These are phyloP conservation scores for Scrobipalpa atriplicella DNA, from an alignment of 2,888 invertebrate genomes.

Conservation along the genomic window DNA sequence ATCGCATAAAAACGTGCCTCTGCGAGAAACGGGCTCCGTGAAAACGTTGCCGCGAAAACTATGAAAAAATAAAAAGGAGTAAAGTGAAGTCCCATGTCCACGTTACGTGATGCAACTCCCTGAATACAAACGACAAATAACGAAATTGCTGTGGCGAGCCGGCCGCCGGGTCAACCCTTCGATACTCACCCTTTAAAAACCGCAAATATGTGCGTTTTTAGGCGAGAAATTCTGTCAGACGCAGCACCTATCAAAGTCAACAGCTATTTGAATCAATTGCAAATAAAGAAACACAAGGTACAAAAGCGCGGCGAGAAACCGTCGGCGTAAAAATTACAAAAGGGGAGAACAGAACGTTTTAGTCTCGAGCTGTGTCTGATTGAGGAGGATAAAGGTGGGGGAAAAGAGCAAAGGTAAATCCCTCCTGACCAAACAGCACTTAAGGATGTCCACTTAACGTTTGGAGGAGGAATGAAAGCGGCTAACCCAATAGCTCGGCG, in stretches of 20 bases:
- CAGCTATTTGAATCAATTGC: conserved; percentile 33
- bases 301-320: conserved; percentile 8
- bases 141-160: conserved; percentile 50
- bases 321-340: conserved; percentile 53
- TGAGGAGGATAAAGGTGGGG: conserved; percentile 68
- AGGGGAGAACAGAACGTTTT: conserved; percentile 51
- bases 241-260: conserved; percentile 33
- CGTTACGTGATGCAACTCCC: conserved; percentile 50
- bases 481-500: conserved; percentile 49
- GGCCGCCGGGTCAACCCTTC: conserved; percentile 45
- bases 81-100: conserved; percentile 61
- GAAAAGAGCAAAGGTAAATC: conserved; percentile 80
- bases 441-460: conserved; percentile 76
- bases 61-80: conserved; percentile 47
- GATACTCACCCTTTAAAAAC: conserved; percentile 32
- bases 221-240: conserved; percentile 32
- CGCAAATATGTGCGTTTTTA: conserved; percentile 23
- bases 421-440: conserved; percentile 78
- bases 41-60: conserved; percentile 41
- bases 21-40: conserved; percentile 35
- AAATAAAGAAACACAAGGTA: conserved; percentile 24
- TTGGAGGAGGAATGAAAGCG: conserved; percentile 63
- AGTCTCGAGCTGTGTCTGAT: conserved; percentile 64
- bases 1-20: conserved; percentile 34
- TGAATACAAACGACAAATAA: conserved; percentile 68